Evolutionary conservation across 2,797 vertebrate species (phyloP), one percentile per base, ranked within the genome.

Genomic region (Dallia pectoralis): DNA sequence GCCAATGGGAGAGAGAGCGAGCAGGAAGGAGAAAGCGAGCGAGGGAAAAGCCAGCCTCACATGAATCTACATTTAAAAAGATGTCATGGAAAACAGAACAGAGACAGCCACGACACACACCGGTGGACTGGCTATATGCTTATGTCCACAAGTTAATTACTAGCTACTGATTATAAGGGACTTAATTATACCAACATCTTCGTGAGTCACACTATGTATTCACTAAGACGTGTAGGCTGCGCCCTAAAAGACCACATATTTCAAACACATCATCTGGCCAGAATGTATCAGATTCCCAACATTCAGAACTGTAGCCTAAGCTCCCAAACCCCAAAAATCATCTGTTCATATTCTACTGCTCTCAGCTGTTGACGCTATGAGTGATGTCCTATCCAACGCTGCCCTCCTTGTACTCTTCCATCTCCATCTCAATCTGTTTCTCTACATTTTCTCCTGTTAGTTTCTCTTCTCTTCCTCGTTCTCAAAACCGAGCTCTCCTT

Each of bases 281-380:
- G 53, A 59, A 12, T 25, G 12, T 19, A 44, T 14, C 40, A 4
- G 12, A 59, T 59, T 59, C 53, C 11, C 49, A 22, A 11, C 18
- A 1, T 56, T 56, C n/a, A 56, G 51, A 19, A 7, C n/a, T 56
- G 9, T 56, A n/a, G 51, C 19, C 51, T 56, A 19, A 40, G 36
- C 36, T 32, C 29, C 27, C 1, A 0, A 15, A 76, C 48, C 76
- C 80, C 36, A 18, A 74, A 82, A 53, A 71, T 1, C 30, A 62
- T 75, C 83, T 51, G 76, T 14, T 81, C 77, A 75, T 76, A 76
- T 59, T 47, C 51, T n/a, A n/a, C 40, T 67, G 56, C 74, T 80
- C 79, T 8, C 66, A 33, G 75, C 71, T 80, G 85, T 85, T 75
- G 67, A 80, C 84, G 81, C 73, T 0, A 62, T 77, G 87, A 89